Evolutionary conservation across 2,797 vertebrate species (phyloP).

Genomic region (Melanotaenia boesemani): DNA sequence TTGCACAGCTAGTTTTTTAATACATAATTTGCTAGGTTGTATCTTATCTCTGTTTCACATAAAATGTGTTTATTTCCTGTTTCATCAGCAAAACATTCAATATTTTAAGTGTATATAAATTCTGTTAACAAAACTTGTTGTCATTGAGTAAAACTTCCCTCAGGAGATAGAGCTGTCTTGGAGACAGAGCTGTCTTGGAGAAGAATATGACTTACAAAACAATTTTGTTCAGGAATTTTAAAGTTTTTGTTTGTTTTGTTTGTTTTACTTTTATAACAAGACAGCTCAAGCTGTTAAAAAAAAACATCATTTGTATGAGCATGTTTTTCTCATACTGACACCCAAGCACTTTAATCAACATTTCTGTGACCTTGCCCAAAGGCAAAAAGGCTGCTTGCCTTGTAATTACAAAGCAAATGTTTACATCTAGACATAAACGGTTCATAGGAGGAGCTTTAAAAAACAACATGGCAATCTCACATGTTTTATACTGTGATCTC

Average conservation of each 20-base stretch:
- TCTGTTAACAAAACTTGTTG: not conserved
- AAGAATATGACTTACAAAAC: not conserved
- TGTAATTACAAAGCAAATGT: not conserved
- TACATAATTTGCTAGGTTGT: not conserved
- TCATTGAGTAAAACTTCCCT: not conserved
- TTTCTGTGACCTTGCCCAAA: not conserved
- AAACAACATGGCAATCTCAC: too few relatives aligned
- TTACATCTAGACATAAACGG: not conserved
- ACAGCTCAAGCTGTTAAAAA: not conserved
- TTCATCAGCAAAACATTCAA: not conserved
- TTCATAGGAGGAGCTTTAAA: too few relatives aligned
- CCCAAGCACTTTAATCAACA: not conserved
- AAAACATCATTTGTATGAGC: too few relatives aligned
- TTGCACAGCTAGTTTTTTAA: not conserved
- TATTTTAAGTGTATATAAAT: not conserved
- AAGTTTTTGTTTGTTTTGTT: too few relatives aligned
- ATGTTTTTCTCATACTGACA: not conserved
- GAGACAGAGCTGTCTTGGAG: not conserved
- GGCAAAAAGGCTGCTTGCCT: not conserved
- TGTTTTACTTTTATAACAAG: too few relatives aligned
- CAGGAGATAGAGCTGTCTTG: not conserved
- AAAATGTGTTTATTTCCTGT: not conserved
- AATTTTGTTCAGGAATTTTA: not conserved
- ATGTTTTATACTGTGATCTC: too few relatives aligned
- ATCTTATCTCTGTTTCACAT: not conserved